phyloP scores from a whole-genome alignment of 2,888 invertebrate species.

The Julus scanicus region DNA sequence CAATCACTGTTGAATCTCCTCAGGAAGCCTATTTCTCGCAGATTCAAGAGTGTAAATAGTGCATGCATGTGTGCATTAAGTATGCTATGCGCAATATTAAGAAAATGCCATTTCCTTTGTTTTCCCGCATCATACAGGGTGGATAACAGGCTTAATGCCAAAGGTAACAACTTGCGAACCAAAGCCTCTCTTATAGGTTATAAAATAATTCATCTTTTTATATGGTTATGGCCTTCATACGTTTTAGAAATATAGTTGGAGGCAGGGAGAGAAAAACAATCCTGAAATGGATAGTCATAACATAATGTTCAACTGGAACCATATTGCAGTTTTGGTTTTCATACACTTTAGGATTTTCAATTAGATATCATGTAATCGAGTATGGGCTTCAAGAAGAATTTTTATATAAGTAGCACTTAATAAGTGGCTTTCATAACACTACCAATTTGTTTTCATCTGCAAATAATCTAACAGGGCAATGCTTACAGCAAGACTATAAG shows the following conservation, averaged over 20 bases:
- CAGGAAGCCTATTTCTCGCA: constrained; percentile 2
- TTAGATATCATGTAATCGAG: neutral
- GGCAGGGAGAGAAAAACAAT: neutral
- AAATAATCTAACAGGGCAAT: too few species aligned
- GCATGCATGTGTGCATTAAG: constrained; percentile 31
- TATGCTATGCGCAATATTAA: neutral
- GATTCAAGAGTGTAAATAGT: constrained; percentile 13
- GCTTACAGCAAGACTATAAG: too few species aligned
- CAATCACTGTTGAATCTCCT: constrained; percentile 14
- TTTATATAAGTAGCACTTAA: too few species aligned
- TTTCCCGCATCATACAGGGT: neutral
- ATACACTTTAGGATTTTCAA: neutral
- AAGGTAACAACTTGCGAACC: neutral
- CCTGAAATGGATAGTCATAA: neutral
- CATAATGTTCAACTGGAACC: neutral
- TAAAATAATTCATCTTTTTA: neutral
- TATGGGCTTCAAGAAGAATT: neutral
- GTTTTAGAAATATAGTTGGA: neutral
- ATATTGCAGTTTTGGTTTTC: neutral
- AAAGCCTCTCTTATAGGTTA: neutral
- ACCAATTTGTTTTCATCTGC: too few species aligned
- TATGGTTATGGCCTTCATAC: neutral
- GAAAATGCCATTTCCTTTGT: neutral
- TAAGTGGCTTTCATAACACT: too few species aligned
- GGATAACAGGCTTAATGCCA: neutral